Evolutionary conservation across 2,797 vertebrate genomes (phyloP).

Genomic region (Amazonetta brasiliensis): DNA sequence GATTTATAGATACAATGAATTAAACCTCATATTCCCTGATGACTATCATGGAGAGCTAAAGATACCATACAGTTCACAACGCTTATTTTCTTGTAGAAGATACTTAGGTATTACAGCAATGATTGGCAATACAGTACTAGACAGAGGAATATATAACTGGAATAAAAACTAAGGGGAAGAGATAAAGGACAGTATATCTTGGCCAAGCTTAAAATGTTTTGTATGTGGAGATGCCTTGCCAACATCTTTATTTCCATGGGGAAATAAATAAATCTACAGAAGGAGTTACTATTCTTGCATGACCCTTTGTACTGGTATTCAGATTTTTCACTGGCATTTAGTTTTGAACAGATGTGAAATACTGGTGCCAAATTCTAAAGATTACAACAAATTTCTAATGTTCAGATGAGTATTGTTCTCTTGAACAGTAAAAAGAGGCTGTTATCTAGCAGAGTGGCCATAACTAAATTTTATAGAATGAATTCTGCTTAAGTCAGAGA

Average conservation of each 20-base stretch:
- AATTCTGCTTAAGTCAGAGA: neutral
- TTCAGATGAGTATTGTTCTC: neutral
- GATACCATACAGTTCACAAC: neutral
- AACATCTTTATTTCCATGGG: neutral
- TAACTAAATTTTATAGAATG: neutral
- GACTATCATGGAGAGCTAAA: neutral
- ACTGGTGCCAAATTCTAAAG: neutral
- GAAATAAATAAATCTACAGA: neutral
- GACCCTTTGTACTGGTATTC: neutral
- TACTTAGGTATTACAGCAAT: neutral
- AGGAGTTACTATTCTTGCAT: neutral
- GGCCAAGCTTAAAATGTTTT: neutral
- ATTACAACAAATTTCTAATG: neutral
- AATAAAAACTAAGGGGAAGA: neutral
- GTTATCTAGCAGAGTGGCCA: neutral
- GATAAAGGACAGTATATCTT: neutral
- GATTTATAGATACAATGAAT: neutral
- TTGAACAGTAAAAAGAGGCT: neutral
- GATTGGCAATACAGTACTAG: neutral
- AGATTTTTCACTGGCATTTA: neutral
- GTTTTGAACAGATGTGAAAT: neutral
- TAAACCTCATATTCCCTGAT: neutral
- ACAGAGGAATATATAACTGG: neutral
- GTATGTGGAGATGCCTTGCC: neutral
- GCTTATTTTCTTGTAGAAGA: neutral